These are phyloP conservation scores for Drosophila sucinea DNA, from an alignment of 1,140 invertebrate species.

Conservation along the genomic window DNA sequence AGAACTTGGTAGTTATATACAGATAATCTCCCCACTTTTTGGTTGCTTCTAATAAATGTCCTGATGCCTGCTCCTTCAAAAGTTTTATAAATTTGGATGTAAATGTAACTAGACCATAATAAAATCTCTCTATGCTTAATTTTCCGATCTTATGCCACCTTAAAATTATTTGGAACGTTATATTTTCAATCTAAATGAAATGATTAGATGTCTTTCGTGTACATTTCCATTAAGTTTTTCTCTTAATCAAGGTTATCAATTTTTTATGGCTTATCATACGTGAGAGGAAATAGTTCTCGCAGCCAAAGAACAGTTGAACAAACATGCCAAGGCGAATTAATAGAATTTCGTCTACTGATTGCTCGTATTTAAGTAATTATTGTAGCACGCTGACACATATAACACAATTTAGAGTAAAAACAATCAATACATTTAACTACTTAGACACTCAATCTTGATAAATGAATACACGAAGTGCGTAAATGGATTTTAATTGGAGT, in stretches of 20 bases:
- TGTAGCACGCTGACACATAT: not conserved
- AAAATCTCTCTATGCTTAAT: too few species aligned
- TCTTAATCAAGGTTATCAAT: not conserved
- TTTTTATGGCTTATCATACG: not conserved
- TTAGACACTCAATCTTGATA: not conserved
- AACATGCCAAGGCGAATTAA: not conserved
- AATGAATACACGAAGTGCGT: not conserved
- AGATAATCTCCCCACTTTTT: too few species aligned
- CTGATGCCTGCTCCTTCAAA: too few species aligned
- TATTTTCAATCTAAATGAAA: too few species aligned
- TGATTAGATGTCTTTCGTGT: not conserved
- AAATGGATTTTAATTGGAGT: not conserved
- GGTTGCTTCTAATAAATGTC: too few species aligned
- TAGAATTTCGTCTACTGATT: slow-evolving; percentile 1
- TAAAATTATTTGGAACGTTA: too few species aligned
- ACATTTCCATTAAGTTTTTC: not conserved
- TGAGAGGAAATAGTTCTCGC: not conserved
- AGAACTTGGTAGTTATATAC: too few species aligned
- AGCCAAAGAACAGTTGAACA: not conserved
- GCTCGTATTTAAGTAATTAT: not conserved
- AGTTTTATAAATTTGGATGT: too few species aligned
- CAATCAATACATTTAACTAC: not conserved
- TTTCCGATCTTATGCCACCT: too few species aligned
- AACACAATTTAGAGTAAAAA: not conserved
- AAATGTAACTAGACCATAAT: too few species aligned